These are phyloP conservation scores for Saccostrea cuccullata DNA, from an alignment of 1,140 invertebrate genomes.

Conservation along the genomic window DNA sequence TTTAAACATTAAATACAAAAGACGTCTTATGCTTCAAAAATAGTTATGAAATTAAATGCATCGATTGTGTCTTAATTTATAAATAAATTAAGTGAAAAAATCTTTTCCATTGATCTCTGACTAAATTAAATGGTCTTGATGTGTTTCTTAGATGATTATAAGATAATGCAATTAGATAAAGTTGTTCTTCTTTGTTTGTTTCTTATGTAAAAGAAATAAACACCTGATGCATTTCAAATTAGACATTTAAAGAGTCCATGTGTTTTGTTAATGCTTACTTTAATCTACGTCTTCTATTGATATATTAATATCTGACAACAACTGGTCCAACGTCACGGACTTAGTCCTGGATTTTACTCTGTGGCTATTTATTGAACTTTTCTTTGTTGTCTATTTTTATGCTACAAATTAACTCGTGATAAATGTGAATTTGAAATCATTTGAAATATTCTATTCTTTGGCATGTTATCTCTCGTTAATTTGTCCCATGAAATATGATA, in stretches of 20 bases:
- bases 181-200: background rate
- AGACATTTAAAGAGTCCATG: too few species aligned
- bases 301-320: background rate
- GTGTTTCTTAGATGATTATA: background rate
- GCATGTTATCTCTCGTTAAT: background rate
- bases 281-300: background rate
- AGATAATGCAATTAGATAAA: background rate
- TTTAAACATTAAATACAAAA: background rate
- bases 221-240: background rate
- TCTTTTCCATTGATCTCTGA: background rate
- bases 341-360: conserved; percentile 3
- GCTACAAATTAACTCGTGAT: background rate
- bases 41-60: background rate
- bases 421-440: conserved; percentile 33
- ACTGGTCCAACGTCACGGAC: background rate
- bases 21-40: background rate
- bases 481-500: conserved; percentile 1
- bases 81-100: conserved; percentile 1
- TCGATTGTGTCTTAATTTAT: background rate
- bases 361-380: background rate
- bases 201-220: background rate
- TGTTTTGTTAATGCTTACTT: background rate
- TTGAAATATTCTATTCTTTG: background rate
- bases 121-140: background rate
- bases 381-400: background rate